These are phyloP conservation scores for Solenopsis invicta DNA, from an alignment of 1,140 invertebrate species.

Conservation along the genomic window DNA sequence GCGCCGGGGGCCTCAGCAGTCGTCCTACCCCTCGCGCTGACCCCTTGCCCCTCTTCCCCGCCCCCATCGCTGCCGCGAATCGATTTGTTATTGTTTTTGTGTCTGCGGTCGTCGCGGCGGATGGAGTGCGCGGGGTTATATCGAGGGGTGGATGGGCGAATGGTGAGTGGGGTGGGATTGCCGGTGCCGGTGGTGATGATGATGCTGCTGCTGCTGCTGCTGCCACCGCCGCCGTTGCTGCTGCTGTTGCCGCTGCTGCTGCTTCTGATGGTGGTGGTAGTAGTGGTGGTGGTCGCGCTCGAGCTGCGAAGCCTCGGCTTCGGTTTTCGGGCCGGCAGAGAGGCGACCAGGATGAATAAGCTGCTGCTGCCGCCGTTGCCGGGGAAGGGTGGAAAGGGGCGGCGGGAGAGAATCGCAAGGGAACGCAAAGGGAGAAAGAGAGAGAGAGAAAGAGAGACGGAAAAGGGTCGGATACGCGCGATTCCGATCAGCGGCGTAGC, in stretches of 20 bases:
- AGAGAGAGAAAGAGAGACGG: background rate
- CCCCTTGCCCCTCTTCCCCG: constrained; percentile 78
- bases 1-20: constrained; percentile 52
- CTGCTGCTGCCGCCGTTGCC: constrained; percentile 51
- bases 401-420: constrained; percentile 43
- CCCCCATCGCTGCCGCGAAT: constrained; percentile 83
- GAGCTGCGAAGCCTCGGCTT: constrained; percentile 66
- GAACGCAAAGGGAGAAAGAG: constrained; percentile 59
- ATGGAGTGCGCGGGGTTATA: constrained; percentile 73
- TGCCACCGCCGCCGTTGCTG: background rate
- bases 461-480: constrained; percentile 60
- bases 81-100: constrained; percentile 87
- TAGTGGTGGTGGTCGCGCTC: constrained; percentile 56
- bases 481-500: constrained; percentile 68
- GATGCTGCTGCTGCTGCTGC: constrained; percentile 52
- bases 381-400: constrained; percentile 23
- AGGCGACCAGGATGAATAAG: constrained; percentile 70
- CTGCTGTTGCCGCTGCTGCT: no score
- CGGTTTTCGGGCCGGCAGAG: constrained; percentile 74
- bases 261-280: constrained; percentile 3
- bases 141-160: constrained; percentile 56
- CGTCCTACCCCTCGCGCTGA: constrained; percentile 80
- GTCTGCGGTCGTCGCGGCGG: constrained; percentile 84
- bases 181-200: constrained; percentile 28
- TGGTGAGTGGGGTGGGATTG: constrained; percentile 54